A percentile compares a stretch with the other conserved stretches of the same genome.
Evolutionary conservation across 2,888 invertebrate genomes (phyloP).

Genomic region (Leptopterna dolabrata): DNA sequence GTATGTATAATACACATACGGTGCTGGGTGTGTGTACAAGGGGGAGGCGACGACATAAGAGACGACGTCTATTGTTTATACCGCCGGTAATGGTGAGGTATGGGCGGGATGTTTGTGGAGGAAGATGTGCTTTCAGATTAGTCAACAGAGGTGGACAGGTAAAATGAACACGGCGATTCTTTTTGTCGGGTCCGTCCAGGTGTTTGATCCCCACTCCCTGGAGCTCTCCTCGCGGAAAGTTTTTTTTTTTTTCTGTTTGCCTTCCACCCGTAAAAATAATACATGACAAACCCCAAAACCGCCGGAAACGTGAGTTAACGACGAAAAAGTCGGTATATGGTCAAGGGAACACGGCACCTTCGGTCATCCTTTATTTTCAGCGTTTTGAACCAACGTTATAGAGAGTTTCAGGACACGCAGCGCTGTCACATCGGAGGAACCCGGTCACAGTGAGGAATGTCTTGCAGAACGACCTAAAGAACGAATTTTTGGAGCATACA

Average conservation of each 20-base stretch:
- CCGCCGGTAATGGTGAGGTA: constrained; percentile 4
- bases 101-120: constrained; percentile 34
- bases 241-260: background rate
- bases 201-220: background rate
- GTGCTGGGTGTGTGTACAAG: background rate
- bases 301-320: background rate
- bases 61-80: background rate
- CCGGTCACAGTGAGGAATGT: too few relatives aligned
- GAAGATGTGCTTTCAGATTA: constrained; percentile 49
- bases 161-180: constrained; percentile 47
- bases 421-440: too few relatives aligned
- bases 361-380: too few relatives aligned
- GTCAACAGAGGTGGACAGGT: constrained; percentile 40
- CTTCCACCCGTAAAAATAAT: background rate
- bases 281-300: background rate
- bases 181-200: constrained; percentile 44
- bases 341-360: too few relatives aligned
- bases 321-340: too few relatives aligned
- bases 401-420: too few relatives aligned
- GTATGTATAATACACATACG: background rate
- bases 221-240: background rate
- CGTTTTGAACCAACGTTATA: too few relatives aligned
- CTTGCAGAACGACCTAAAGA: too few relatives aligned
- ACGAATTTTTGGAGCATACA: too few relatives aligned
- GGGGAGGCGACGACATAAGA: background rate